Evolutionary conservation across 2,797 vertebrate species (phyloP).

Genomic region (Mycteria americana): DNA sequence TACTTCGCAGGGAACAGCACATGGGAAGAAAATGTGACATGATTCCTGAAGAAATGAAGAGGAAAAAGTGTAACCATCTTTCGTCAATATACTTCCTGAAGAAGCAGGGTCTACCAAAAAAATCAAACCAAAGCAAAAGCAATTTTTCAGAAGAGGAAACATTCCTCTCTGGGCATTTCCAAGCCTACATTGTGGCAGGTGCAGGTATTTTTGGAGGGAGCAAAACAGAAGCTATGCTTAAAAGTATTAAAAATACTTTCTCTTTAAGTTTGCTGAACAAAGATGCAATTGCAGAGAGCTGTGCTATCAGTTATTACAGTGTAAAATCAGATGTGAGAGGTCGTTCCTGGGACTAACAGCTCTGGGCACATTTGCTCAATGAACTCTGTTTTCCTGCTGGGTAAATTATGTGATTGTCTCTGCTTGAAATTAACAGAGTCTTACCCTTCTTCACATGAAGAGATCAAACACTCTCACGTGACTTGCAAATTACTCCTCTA

Average conservation of each 20-base stretch:
- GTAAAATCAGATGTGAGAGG: slow-evolving; percentile 44
- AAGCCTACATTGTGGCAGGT: not conserved
- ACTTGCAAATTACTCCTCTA: slow-evolving; percentile 32
- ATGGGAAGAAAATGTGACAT: not conserved
- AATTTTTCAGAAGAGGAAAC: not conserved
- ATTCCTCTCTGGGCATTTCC: not conserved
- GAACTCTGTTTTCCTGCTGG: slow-evolving; percentile 42
- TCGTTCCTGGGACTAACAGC: slow-evolving; percentile 20
- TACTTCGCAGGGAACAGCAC: not conserved
- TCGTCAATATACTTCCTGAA: not conserved
- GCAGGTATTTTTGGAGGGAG: not conserved
- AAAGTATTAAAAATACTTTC: not conserved
- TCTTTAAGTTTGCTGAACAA: not conserved
- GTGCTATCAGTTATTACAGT: not conserved
- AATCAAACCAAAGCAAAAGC: not conserved
- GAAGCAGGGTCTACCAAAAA: not conserved
- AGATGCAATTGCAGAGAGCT: not conserved
- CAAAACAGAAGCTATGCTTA: not conserved
- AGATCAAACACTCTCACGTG: slow-evolving; percentile 19
- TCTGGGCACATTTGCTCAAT: slow-evolving; percentile 19
- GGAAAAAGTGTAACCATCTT: not conserved
- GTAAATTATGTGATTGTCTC: slow-evolving; percentile 47
- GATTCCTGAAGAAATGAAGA: not conserved
- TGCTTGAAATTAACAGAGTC: slow-evolving; percentile 40
- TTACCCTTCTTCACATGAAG: not conserved